Base-by-base conservation (phyloP, 2,888 invertebrate species). In the Zelleria hepariella region DNA sequence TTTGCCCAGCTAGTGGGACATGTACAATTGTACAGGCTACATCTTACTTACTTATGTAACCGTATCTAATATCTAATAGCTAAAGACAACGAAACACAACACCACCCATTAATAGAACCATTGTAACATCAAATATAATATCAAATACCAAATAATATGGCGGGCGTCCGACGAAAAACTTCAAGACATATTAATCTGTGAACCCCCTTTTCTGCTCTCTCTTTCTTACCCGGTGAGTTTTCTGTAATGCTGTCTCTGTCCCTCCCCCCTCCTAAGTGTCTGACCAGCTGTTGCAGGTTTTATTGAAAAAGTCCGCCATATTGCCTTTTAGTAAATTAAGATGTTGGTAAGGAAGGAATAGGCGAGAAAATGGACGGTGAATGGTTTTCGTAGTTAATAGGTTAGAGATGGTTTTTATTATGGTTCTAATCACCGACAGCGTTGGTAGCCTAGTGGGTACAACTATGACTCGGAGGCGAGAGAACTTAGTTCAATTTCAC, bases 211-310 rank as follows among this genome's bases (percentile, higher is more conserved):
- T 21, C 21, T 49, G 6, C 49, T 20, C 5, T 49, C 49, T 49
- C 49, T 49, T 18, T 49, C 49, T 49, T 7, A 20, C 49, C 21
- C 15, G 18, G 1, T 49, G 5, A n/a, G 7, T 49, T 49, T 49
- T 8, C 20, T 21, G 4, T 42, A 2, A n/a, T 23, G 57, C 48
- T 20, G 47, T 57, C 57, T 23, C 48, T 2, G 7, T 24, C 57
- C 15, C 48, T 15, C 57, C 57, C 79, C 79, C 71, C 77, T 78
- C 83, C 80, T 87, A 87, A 87, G 87, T 87, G 87, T 80, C 75
- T 65, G 62, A 61, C 78, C 87, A 87, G 86, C 80, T 87, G 87
- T 81, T 82, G 69, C 84, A 76, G 71, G 70, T 87, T 87, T 87
- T 87, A 87, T 87, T 87, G 87, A 87, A 87, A 87, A 87, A 87